Evolutionary conservation across 2,113 vertebrate species (phyloP).

Genomic region (Lophotis ruficrista): DNA sequence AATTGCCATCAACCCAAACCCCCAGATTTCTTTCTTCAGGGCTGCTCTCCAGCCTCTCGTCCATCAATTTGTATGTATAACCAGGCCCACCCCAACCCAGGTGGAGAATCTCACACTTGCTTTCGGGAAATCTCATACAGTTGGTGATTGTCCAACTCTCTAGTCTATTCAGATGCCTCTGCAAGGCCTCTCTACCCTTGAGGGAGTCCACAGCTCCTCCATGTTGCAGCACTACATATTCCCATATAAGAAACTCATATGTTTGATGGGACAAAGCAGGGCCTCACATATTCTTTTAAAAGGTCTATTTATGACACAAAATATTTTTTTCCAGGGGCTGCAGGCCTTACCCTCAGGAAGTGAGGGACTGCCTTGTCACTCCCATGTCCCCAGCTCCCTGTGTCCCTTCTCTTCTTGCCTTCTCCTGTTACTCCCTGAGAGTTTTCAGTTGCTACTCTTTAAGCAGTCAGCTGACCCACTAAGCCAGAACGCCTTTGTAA

Average conservation of each 20-base stretch:
- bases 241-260: not conserved
- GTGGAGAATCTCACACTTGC: not conserved
- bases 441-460: not conserved
- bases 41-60: not conserved
- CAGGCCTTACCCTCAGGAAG: not conserved
- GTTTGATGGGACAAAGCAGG: not conserved
- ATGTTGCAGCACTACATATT: not conserved
- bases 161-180: not conserved
- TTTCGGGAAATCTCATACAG: not conserved
- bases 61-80: fast-evolving
- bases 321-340: not conserved
- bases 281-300: not conserved
- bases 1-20: not conserved
- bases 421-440: not conserved
- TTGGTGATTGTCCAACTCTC: not conserved
- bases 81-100: not conserved
- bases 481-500: not conserved
- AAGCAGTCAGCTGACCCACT: not conserved
- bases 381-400: not conserved
- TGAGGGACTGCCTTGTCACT: not conserved
- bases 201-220: not conserved
- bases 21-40: fast-evolving
- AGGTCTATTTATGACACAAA: not conserved
- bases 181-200: not conserved
- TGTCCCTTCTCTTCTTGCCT: not conserved